These are phyloP conservation scores for Lepetodrilus schrolli DNA, from an alignment of 2,888 invertebrate genomes.

Conservation along the genomic window DNA sequence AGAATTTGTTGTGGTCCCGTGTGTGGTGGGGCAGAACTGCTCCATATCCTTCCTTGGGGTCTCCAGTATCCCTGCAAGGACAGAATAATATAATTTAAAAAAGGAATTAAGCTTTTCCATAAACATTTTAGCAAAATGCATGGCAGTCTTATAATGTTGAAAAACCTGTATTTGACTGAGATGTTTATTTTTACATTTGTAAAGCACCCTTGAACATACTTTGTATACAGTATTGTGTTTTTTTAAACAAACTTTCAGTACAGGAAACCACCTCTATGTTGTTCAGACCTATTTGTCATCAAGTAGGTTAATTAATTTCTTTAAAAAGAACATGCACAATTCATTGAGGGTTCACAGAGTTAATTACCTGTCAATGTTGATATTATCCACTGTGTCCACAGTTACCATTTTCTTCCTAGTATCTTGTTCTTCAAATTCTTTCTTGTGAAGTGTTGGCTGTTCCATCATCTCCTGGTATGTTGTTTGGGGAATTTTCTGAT, in stretches of 20 bases:
- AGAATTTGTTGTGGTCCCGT: constrained; percentile 68
- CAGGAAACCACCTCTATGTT: background rate
- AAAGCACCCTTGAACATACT: no score
- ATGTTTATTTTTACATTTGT: no score
- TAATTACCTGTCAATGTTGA: constrained; percentile 66
- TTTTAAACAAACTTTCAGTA: no score
- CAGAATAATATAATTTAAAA: background rate
- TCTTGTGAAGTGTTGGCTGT: constrained; percentile 61
- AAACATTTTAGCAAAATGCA: no score
- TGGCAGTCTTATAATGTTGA: no score
- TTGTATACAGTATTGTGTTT: no score
- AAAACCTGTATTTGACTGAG: no score
- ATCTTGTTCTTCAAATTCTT: constrained; percentile 64
- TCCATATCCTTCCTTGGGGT: constrained; percentile 63
- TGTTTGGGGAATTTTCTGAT: constrained; percentile 68
- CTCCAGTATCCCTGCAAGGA: constrained; percentile 59
- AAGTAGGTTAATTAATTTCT: background rate
- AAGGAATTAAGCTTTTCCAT: background rate
- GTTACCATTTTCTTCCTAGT: constrained; percentile 66
- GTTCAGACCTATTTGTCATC: background rate
- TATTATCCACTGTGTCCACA: constrained; percentile 56
- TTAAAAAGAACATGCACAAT: background rate
- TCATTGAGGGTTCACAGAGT: background rate
- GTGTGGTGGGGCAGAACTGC: constrained; percentile 71
- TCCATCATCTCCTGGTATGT: constrained; percentile 71